phyloP scores from a whole-genome alignment of 1,140 invertebrate genomes.

The Theocolax elegans region DNA sequence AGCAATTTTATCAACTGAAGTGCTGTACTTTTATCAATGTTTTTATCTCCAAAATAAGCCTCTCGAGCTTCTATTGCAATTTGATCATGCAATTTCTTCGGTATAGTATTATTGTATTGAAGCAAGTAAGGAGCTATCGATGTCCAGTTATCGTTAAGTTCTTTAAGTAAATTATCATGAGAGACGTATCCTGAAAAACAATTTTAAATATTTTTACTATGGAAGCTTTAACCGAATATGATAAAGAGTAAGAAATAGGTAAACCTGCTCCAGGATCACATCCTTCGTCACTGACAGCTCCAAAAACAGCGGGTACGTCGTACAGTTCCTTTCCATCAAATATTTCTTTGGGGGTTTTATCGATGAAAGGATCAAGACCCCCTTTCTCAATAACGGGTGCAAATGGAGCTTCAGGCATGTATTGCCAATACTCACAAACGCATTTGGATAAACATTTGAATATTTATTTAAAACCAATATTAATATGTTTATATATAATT shows the following conservation, averaged over 20 bases:
- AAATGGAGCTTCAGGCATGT: slow-evolving; percentile 13
- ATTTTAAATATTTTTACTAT: too few species aligned
- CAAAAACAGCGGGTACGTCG: slow-evolving; percentile 17
- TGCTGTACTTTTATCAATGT: neutral
- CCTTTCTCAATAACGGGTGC: neutral
- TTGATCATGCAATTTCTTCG: neutral
- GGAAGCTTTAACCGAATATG: neutral
- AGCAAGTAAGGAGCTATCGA: slow-evolving; percentile 8
- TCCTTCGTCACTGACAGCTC: neutral
- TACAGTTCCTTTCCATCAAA: neutral
- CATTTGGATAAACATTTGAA: too few species aligned
- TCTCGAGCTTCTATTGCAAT: neutral
- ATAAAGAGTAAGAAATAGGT: neutral
- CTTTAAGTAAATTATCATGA: slow-evolving; percentile 11
- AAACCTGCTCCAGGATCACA: slow-evolving; percentile 23
- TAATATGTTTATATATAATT: too few species aligned
- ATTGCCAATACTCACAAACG: slow-evolving; percentile 20
- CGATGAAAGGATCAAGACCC: neutral
- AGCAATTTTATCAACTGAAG: neutral
- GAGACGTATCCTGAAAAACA: neutral
- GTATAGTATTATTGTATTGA: slow-evolving; percentile 16
- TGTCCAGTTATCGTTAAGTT: slow-evolving; percentile 11
- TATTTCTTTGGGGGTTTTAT: slow-evolving; percentile 5
- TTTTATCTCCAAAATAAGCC: slow-evolving; percentile 7
- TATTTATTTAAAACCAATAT: too few species aligned